Evolutionary conservation across 2,888 invertebrate genomes (phyloP).

Genomic region (Lutraria lutraria): DNA sequence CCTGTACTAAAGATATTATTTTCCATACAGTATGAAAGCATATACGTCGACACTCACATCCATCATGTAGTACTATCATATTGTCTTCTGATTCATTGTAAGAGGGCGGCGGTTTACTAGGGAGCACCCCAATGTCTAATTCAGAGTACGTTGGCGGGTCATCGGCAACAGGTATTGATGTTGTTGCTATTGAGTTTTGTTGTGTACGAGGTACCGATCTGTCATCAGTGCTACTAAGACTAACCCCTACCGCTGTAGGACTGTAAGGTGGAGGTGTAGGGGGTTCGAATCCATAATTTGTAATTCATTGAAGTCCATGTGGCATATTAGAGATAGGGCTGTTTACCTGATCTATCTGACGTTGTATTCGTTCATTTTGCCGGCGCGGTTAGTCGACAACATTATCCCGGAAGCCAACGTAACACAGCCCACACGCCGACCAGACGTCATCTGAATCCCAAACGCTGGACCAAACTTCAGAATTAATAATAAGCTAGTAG

Average conservation of each 20-base stretch:
- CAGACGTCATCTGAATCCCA: slow-evolving; percentile 22
- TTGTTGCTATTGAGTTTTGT: slow-evolving; percentile 5
- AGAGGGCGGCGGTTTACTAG: slow-evolving; percentile 33
- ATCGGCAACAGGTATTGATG: background rate
- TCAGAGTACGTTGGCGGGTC: slow-evolving; percentile 46
- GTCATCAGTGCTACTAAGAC: background rate
- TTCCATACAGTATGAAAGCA: background rate
- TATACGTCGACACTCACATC: background rate
- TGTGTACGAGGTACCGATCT: background rate
- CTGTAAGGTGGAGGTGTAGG: slow-evolving; percentile 54
- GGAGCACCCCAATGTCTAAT: slow-evolving; percentile 22
- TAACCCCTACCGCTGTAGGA: slow-evolving; percentile 24
- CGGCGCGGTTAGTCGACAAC: background rate
- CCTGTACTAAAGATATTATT: too few relatives aligned
- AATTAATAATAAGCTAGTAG: slow-evolving; percentile 44
- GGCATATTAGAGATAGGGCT: slow-evolving; percentile 22
- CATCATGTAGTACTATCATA: background rate
- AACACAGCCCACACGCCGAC: background rate
- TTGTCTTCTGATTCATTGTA: slow-evolving; percentile 15
- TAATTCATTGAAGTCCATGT: slow-evolving; percentile 31
- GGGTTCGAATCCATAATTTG: slow-evolving; percentile 58
- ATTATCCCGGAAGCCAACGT: background rate
- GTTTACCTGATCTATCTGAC: background rate
- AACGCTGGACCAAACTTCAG: slow-evolving; percentile 56
- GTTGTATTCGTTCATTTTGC: slow-evolving; percentile 28